These are phyloP conservation scores for Myoxocephalus aenaeus DNA, from an alignment of 2,797 vertebrate genomes.

Conservation along the genomic window DNA sequence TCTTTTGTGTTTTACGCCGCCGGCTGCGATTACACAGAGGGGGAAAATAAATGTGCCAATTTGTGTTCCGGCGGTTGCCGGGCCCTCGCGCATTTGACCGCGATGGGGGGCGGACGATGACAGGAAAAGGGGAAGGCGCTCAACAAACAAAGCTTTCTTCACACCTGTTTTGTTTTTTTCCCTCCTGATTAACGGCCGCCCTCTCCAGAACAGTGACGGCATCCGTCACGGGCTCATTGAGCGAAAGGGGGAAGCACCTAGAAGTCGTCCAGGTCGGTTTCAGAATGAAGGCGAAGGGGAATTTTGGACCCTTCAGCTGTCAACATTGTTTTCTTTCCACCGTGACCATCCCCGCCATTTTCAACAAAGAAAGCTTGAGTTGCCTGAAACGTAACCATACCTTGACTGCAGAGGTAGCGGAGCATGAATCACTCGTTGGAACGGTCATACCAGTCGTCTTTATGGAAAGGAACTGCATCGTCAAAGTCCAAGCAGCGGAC, in stretches of 20 bases:
- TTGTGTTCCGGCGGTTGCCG: constrained; percentile 23
- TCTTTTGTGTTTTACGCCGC: constrained; percentile 52
- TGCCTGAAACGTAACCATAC: background rate
- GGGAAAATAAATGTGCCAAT: constrained; percentile 39
- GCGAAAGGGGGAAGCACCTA: background rate
- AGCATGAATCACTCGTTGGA: background rate
- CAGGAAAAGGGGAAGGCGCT: constrained; percentile 22
- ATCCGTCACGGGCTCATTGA: constrained; percentile 7
- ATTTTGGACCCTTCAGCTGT: background rate
- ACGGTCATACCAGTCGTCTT: background rate
- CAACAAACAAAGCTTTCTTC: constrained; percentile 22
- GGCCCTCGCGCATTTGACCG: background rate
- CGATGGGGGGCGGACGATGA: constrained; percentile 22
- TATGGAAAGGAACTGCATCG: no score
- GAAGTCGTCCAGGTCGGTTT: constrained; percentile 4
- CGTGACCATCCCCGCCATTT: background rate
- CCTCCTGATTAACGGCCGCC: constrained; percentile 19
- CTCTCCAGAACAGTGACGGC: constrained; percentile 17
- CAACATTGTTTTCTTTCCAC: background rate
- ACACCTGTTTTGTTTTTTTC: background rate
- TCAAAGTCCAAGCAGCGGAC: no score
- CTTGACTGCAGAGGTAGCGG: background rate
- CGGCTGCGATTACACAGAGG: constrained; percentile 47
- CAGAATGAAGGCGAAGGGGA: background rate
- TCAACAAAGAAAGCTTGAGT: background rate